Evolutionary conservation across 2,888 invertebrate genomes (phyloP).

Genomic region (Euplagia quadripunctaria): DNA sequence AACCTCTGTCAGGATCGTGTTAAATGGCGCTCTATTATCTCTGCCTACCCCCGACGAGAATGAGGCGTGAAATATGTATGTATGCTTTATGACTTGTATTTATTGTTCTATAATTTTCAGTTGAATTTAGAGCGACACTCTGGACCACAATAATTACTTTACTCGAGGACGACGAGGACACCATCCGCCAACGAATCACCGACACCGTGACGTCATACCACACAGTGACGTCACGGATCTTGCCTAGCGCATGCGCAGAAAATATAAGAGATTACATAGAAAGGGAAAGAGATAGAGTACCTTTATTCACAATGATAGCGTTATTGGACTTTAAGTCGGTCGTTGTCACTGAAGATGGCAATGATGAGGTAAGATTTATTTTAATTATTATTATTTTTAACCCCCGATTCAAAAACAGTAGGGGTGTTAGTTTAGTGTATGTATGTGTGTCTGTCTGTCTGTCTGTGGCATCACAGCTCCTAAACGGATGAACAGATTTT

Average conservation of each 20-base stretch:
- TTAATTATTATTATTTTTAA: background rate
- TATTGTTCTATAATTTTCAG: constrained; percentile 52
- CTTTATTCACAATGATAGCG: constrained; percentile 61
- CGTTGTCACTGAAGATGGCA: constrained; percentile 66
- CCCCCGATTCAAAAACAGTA: background rate
- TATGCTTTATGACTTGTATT: background rate
- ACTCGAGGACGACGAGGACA: constrained; percentile 85
- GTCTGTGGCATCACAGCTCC: background rate
- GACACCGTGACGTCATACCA: constrained; percentile 35
- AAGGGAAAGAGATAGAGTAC: constrained; percentile 28
- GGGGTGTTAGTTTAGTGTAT: background rate
- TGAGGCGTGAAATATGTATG: too few species aligned
- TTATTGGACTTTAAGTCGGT: constrained; percentile 72
- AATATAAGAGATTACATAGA: background rate
- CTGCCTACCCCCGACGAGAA: constrained; percentile 42
- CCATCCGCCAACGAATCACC: constrained; percentile 68
- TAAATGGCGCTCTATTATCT: background rate
- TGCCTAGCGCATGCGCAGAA: constrained; percentile 50
- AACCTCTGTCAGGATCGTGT: too few species aligned
- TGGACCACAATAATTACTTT: constrained; percentile 77
- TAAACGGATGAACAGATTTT: too few species aligned
- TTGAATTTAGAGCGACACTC: constrained; percentile 65
- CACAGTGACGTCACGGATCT: constrained; percentile 17
- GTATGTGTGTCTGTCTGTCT: background rate
- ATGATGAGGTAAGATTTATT: constrained; percentile 65